Percentiles rank a stretch among this genome's conserved stretches.
Conservation (phyloP, 2,797 vertebrate species). For the Microchirus variegatus region DNA sequence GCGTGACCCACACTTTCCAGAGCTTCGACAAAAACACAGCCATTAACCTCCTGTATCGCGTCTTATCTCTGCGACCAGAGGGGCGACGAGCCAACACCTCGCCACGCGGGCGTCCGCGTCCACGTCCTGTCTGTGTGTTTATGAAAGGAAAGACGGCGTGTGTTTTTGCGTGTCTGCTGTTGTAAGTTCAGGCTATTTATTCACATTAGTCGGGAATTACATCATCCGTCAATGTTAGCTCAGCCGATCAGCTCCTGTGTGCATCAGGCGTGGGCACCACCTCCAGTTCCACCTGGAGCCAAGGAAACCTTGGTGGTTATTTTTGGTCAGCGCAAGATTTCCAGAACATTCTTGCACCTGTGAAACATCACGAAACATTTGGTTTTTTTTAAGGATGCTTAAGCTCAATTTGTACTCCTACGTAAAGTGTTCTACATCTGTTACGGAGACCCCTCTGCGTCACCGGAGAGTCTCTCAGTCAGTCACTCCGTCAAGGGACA, state of each 20-base stretch:
- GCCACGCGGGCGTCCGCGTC: constrained; percentile 42
- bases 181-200: constrained; percentile 41
- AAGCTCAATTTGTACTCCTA: too few relatives aligned
- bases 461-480: too few relatives aligned
- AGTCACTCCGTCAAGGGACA: too few relatives aligned
- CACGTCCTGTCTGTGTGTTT: constrained; percentile 47
- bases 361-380: too few relatives aligned
- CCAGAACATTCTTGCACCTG: too few relatives aligned
- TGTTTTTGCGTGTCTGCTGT: constrained; percentile 9
- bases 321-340: too few relatives aligned
- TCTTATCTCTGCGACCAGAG: constrained; percentile 64
- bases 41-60: constrained; percentile 61
- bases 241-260: constrained; percentile 8
- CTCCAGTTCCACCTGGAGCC: too few relatives aligned
- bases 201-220: constrained; percentile 38
- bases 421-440: too few relatives aligned
- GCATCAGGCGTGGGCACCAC: background rate
- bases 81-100: constrained; percentile 36
- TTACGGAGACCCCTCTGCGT: too few relatives aligned
- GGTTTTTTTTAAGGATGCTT: too few relatives aligned
- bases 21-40: constrained; percentile 60
- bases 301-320: too few relatives aligned
- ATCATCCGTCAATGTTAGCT: constrained; percentile 38
- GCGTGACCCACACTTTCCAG: constrained; percentile 67
- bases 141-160: constrained; percentile 12